These are phyloP conservation scores for Caretta caretta DNA, from an alignment of 2,113 vertebrate species.

Conservation along the genomic window DNA sequence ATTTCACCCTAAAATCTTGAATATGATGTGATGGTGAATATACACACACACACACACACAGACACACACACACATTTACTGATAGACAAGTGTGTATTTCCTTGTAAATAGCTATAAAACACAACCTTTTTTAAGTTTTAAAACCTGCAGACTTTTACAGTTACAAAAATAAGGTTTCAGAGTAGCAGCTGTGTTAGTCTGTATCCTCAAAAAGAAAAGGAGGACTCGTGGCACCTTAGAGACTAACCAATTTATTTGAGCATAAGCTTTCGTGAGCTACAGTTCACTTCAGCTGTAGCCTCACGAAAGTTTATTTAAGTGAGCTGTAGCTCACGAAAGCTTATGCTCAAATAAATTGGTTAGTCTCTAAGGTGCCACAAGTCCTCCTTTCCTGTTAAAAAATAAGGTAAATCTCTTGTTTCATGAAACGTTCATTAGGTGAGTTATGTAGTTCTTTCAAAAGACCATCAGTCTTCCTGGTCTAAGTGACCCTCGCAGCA, in stretches of 20 bases:
- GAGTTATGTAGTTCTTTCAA: constrained; percentile 47
- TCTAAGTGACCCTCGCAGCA: constrained; percentile 16
- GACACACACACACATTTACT: neutral
- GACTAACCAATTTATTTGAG: too few relatives aligned
- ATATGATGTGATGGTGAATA: neutral
- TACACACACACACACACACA: neutral
- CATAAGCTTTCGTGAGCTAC: too few relatives aligned
- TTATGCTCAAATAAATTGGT: too few relatives aligned
- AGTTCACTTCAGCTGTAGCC: too few relatives aligned
- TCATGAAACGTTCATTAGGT: constrained; percentile 58
- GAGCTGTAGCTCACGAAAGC: too few relatives aligned
- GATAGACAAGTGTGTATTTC: neutral
- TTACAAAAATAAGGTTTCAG: neutral
- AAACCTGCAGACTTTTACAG: neutral
- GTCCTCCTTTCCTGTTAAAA: neutral
- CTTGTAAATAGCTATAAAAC: neutral
- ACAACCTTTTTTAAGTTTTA: neutral
- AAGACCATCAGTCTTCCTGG: constrained; percentile 50
- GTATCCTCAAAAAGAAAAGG: too few relatives aligned
- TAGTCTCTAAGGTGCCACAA: too few relatives aligned
- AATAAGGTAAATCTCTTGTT: constrained; percentile 29
- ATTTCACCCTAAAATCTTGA: neutral
- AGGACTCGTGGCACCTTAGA: too few relatives aligned
- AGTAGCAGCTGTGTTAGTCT: too few relatives aligned
- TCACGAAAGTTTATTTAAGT: too few relatives aligned